These are phyloP conservation scores for Pangasianodon hypophthalmus DNA, from an alignment of 2,113 vertebrate species.

Conservation along the genomic window DNA sequence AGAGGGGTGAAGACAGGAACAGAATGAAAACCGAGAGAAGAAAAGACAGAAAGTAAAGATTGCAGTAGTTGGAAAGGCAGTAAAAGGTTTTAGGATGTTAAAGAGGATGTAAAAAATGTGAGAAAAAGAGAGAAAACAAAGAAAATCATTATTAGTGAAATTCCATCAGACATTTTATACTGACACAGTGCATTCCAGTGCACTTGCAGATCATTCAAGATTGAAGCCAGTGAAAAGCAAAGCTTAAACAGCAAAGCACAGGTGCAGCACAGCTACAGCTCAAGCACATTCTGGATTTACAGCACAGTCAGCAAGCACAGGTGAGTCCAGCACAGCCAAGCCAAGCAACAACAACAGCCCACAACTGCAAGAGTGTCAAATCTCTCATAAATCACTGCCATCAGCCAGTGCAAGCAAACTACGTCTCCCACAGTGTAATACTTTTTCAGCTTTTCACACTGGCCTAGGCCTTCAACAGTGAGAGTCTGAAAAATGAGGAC, in stretches of 20 bases:
- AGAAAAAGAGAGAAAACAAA: conserved; percentile 28
- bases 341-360: conserved; percentile 20
- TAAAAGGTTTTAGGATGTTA: neutral
- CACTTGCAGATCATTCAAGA: conserved; percentile 32
- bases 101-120: neutral
- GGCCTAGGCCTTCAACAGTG: conserved; percentile 53
- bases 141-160: conserved; percentile 36
- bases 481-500: conserved; percentile 57
- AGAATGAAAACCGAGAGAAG: neutral
- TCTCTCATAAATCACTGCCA: conserved; percentile 13
- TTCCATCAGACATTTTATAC: neutral
- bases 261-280: neutral
- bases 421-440: conserved; percentile 39
- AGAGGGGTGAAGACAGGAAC: neutral
- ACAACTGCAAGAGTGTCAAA: neutral
- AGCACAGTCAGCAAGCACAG: conserved; percentile 27
- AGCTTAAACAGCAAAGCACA: conserved; percentile 45
- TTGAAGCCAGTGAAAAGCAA: conserved; percentile 54
- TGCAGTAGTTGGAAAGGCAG: neutral
- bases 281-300: conserved; percentile 4
- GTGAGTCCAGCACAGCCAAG: conserved; percentile 38
- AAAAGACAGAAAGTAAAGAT: neutral
- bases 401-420: conserved; percentile 40
- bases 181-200: conserved; percentile 14
- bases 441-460: conserved; percentile 54